phyloP scores from a whole-genome alignment of 2,113 vertebrate species.

The Rhinichthys klamathensis region DNA sequence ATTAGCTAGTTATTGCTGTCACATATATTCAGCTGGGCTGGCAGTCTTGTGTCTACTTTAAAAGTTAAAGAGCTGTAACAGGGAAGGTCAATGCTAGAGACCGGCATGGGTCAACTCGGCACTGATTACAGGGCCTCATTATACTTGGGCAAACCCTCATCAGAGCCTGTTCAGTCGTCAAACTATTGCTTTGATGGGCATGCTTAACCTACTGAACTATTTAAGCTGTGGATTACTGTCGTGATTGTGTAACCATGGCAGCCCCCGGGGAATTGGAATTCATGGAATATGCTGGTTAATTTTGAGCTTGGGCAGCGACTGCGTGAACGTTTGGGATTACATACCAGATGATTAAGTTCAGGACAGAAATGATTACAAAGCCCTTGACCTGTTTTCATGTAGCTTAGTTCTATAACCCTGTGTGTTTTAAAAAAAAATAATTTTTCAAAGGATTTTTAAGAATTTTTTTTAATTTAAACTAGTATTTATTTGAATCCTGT shows the following conservation, averaged over 20 bases:
- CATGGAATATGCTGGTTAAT: slow-evolving; percentile 24
- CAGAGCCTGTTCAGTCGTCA: not conserved
- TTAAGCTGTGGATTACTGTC: slow-evolving; percentile 76
- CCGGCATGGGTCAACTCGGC: not conserved
- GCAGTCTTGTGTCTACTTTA: slow-evolving; percentile 18
- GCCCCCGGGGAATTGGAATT: slow-evolving; percentile 61
- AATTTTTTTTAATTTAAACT: not conserved
- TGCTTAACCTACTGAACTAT: slow-evolving; percentile 48
- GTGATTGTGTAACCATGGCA: slow-evolving; percentile 65
- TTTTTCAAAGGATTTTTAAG: not conserved
- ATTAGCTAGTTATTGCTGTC: slow-evolving; percentile 35
- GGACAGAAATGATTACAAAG: not conserved
- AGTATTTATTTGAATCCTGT: not conserved
- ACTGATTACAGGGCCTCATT: slow-evolving; percentile 44
- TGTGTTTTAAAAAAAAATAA: not conserved
- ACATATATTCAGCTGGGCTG: slow-evolving; percentile 15
- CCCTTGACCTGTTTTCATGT: not conserved
- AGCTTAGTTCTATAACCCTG: not conserved
- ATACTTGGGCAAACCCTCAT: not conserved
- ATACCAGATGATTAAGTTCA: not conserved
- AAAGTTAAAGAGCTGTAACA: slow-evolving; percentile 42
- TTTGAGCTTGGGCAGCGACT: slow-evolving; percentile 1
- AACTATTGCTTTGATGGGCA: slow-evolving; percentile 12
- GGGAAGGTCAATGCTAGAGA: slow-evolving; percentile 18
- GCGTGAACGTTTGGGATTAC: slow-evolving; percentile 3